phyloP scores from a whole-genome alignment of 1,140 invertebrate genomes.

The Pseudomyrmex flavicornis region DNA sequence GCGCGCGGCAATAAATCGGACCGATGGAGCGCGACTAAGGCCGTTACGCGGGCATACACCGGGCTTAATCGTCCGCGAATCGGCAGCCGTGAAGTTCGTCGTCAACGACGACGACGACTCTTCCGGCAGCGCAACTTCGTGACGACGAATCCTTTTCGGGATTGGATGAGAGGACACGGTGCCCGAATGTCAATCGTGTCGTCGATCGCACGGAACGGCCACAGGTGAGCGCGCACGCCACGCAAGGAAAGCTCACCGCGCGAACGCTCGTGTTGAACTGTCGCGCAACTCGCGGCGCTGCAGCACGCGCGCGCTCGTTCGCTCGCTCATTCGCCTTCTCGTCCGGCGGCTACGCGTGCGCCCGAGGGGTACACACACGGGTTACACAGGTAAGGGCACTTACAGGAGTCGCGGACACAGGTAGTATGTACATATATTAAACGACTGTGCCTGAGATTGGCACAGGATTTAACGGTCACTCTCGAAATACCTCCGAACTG shows the following conservation, averaged over 20 bases:
- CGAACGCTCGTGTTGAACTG: conserved; percentile 36
- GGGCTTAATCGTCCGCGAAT: neutral
- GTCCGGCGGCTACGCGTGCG: neutral
- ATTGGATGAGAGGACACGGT: neutral
- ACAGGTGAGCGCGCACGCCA: neutral
- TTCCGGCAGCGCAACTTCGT: too few relatives aligned
- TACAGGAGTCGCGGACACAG: neutral
- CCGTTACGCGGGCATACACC: neutral
- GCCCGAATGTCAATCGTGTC: conserved; percentile 34
- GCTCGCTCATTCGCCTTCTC: too few relatives aligned
- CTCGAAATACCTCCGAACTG: too few relatives aligned
- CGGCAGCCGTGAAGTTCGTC: too few relatives aligned
- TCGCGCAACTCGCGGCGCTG: conserved; percentile 8
- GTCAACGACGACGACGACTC: too few relatives aligned
- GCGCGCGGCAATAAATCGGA: neutral
- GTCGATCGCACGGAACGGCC: conserved; percentile 27
- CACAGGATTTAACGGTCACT: too few relatives aligned
- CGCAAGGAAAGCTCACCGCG: neutral
- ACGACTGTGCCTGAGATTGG: too few relatives aligned
- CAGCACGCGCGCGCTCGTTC: conserved; percentile 1
- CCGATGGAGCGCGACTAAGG: neutral
- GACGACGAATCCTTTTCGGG: too few relatives aligned
- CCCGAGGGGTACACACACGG: conserved; percentile 13
- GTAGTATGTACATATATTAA: too few relatives aligned
- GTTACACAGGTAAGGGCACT: neutral